These are phyloP conservation scores for Rhinatrema bivittatum DNA, from an alignment of 2,797 vertebrate genomes.

Conservation along the genomic window DNA sequence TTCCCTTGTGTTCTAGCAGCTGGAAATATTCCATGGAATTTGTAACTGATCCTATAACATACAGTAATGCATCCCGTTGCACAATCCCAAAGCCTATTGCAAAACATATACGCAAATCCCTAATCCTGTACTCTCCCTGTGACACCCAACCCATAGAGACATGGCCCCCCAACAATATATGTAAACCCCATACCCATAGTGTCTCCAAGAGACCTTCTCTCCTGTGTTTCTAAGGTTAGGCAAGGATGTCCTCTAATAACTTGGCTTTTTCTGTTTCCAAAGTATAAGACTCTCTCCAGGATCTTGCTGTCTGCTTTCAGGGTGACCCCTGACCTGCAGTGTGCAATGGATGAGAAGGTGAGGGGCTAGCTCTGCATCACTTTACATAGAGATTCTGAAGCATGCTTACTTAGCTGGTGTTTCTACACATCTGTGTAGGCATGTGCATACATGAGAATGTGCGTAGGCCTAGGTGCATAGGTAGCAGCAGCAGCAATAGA, in stretches of 20 bases:
- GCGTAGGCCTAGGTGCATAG: too few species aligned
- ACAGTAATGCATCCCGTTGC: background rate
- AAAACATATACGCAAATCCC: background rate
- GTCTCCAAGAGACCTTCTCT: background rate
- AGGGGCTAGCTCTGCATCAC: background rate
- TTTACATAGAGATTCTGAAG: too few species aligned
- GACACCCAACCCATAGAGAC: background rate
- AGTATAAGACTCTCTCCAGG: background rate
- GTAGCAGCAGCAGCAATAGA: too few species aligned
- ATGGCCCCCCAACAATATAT: background rate
- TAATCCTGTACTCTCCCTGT: too few species aligned
- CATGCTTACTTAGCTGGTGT: too few species aligned
- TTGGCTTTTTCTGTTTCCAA: background rate
- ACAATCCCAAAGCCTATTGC: fast-evolving
- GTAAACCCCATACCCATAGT: fast-evolving
- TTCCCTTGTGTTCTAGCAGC: too few species aligned
- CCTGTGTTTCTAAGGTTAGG: too few species aligned
- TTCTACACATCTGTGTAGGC: too few species aligned
- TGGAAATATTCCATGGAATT: too few species aligned
- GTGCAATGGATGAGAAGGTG: constrained; percentile 46
- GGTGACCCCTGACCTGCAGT: constrained; percentile 42
- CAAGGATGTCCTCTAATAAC: too few species aligned
- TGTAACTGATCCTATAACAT: too few species aligned
- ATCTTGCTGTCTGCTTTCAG: constrained; percentile 43
- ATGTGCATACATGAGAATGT: too few species aligned